Conservation (phyloP, 30 jellyfish, hydroid and myxozoan species). For the Aurelia aurita complex sp. Pacific region DNA sequence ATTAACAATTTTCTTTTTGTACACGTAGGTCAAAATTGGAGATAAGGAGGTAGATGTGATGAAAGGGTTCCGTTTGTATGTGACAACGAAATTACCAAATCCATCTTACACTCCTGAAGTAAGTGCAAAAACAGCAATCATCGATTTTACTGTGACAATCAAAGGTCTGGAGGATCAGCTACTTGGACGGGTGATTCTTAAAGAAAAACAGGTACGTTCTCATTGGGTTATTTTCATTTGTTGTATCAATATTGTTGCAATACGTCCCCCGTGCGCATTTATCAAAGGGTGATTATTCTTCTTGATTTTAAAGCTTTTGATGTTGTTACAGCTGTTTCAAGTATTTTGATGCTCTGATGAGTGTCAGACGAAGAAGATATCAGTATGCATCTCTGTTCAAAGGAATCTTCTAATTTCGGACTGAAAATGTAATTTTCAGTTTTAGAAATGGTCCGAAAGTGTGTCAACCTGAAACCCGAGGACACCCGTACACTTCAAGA, state of each 20-base stretch:
- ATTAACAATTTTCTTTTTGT: not conserved
- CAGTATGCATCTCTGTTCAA: no score
- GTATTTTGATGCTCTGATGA: no score
- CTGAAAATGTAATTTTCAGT: no score
- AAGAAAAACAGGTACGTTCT: constrained; percentile 76
- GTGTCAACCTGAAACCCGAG: no score
- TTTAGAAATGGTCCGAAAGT: no score
- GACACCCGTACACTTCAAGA: no score
- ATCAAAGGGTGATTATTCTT: no score
- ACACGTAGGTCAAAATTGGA: constrained; percentile 77
- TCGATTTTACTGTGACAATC: constrained; percentile 91
- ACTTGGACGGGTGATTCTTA: constrained; percentile 81
- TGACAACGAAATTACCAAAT: constrained; percentile 84
- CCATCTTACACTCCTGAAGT: constrained; percentile 94
- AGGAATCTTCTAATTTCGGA: no score
- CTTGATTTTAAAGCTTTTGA: no score
- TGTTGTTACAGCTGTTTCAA: no score
- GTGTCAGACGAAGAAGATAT: no score
- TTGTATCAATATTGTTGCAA: not conserved
- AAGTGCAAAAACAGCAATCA: constrained; percentile 85
- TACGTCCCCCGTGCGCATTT: not conserved
- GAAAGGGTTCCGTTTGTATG: constrained; percentile 78
- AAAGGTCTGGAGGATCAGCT: constrained; percentile 90
- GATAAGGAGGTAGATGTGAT: constrained; percentile 89
- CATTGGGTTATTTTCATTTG: not conserved